Percentiles rank a stretch among this genome's conserved stretches.
Evolutionary conservation across 2,888 invertebrate genomes (phyloP).

Genomic region (Drosophila barbarae): DNA sequence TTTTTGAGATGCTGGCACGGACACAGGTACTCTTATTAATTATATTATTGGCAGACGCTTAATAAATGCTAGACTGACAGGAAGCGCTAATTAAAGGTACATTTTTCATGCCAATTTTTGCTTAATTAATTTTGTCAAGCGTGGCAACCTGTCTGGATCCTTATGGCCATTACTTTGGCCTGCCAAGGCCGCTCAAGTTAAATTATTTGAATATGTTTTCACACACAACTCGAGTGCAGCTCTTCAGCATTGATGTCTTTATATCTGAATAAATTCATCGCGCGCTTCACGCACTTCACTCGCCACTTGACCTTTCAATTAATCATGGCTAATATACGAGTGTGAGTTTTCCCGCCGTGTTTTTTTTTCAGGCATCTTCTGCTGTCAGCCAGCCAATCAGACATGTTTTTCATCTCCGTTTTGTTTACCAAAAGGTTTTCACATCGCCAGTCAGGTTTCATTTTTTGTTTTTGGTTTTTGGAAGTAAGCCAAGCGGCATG

Average conservation of each 20-base stretch:
- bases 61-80: slow-evolving; percentile 45
- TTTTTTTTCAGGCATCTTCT: slow-evolving; percentile 50
- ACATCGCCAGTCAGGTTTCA: slow-evolving; percentile 45
- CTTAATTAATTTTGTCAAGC: slow-evolving; percentile 49
- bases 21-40: slow-evolving; percentile 57
- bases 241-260: slow-evolving; percentile 26
- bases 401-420: slow-evolving; percentile 52
- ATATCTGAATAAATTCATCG: slow-evolving; percentile 24
- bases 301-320: slow-evolving; percentile 68
- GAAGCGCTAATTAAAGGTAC: slow-evolving; percentile 52
- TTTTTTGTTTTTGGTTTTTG: neutral
- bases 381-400: slow-evolving; percentile 47
- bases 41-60: slow-evolving; percentile 64
- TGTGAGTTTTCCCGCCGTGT: slow-evolving; percentile 46
- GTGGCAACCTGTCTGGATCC: slow-evolving; percentile 22
- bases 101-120: slow-evolving; percentile 49
- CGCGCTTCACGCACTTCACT: slow-evolving; percentile 50
- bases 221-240: slow-evolving; percentile 11
- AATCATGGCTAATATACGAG: slow-evolving; percentile 64
- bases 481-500: slow-evolving; percentile 35
- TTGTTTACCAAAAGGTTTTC: slow-evolving; percentile 56
- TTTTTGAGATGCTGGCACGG: slow-evolving; percentile 47
- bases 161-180: slow-evolving; percentile 21
- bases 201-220: slow-evolving; percentile 3
- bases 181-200: slow-evolving; percentile 19